Base-by-base conservation (phyloP, 2,113 vertebrate species). In the Hippocampus abdominalis region DNA sequence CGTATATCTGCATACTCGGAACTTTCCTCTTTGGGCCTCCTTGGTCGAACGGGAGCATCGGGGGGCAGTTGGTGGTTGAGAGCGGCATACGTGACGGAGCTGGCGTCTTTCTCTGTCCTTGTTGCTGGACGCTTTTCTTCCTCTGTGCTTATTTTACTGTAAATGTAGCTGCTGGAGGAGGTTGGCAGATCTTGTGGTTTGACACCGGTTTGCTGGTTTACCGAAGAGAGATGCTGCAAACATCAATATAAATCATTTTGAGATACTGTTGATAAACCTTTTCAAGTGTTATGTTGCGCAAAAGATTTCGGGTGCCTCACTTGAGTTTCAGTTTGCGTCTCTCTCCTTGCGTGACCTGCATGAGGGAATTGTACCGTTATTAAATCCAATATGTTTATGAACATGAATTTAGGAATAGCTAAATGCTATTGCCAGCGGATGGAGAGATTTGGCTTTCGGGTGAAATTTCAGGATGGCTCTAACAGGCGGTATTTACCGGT, bases 1-100 rank as follows among this genome's bases (percentile, higher is more conserved):
- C 83, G 77, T 46, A 93, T 89, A 4, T 86, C 86, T 0, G 92
- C 89, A 2, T 93, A 93, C 72, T 90, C 90, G 3, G 90, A 88
- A 0, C 8, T 36, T n/a, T 89, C 85, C 27, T 90, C 80, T 13
- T 2, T 6, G 0, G 3, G 73, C 65, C 66, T 39, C 63, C 8
- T 25, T 0, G 71, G 68, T 51, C 61, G 71, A 23, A 63, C 16
- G 8, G 69, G 54, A 0, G 66, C 32, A 4, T 39, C 46, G 0
- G 68, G 9, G 0, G 39, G 13, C 3, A 20, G 21, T 40, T 76
- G 42, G 51, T 91, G 90, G 79, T 92, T 89, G 15, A 89, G 82
- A 2, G 90, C 68, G 1, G 85, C 89, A 4, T 92, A 93, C 4
- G 85, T 74, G 0, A 93, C 5, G 46, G 57, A 76, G 0, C n/a